A percentile compares a stretch with the other conserved stretches of the same genome.
Evolutionary conservation across 2,113 vertebrate species (phyloP).

Genomic region (Clarias gariepinus): DNA sequence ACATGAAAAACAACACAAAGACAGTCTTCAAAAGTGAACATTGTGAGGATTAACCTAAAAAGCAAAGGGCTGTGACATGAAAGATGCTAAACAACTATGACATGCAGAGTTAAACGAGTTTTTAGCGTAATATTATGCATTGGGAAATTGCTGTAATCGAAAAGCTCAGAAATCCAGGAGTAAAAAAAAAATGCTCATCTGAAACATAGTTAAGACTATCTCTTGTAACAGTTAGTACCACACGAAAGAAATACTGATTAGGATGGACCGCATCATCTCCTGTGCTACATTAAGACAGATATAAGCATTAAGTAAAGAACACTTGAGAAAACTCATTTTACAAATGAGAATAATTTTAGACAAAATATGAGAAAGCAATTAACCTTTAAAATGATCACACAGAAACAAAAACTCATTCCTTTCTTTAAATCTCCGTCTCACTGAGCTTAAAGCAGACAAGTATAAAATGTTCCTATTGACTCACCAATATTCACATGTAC

Average conservation of each 20-base stretch:
- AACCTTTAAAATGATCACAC: constrained; percentile 14
- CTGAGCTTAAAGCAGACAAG: not conserved
- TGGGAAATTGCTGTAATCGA: not conserved
- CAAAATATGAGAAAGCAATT: constrained; percentile 15
- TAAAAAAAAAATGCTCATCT: not conserved
- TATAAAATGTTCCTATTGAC: not conserved
- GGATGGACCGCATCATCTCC: not conserved
- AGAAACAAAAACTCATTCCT: not conserved
- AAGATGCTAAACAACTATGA: constrained; percentile 17
- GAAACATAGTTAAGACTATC: not conserved
- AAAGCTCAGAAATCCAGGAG: not conserved
- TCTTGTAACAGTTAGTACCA: not conserved
- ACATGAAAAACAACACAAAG: constrained; percentile 34
- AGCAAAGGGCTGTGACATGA: constrained; percentile 23
- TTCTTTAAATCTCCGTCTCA: constrained; percentile 9
- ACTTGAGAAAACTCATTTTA: constrained; percentile 10
- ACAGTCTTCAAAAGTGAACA: constrained; percentile 19
- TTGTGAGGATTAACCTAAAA: constrained; percentile 36
- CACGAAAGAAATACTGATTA: constrained; percentile 2
- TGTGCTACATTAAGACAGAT: not conserved
- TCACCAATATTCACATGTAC: not conserved
- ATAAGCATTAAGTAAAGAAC: not conserved
- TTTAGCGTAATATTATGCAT: constrained; percentile 16
- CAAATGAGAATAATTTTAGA: not conserved
- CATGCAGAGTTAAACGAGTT: constrained; percentile 3